These are phyloP conservation scores for Eospalax fontanierii DNA, from an alignment of 2,797 vertebrate species.

Conservation along the genomic window DNA sequence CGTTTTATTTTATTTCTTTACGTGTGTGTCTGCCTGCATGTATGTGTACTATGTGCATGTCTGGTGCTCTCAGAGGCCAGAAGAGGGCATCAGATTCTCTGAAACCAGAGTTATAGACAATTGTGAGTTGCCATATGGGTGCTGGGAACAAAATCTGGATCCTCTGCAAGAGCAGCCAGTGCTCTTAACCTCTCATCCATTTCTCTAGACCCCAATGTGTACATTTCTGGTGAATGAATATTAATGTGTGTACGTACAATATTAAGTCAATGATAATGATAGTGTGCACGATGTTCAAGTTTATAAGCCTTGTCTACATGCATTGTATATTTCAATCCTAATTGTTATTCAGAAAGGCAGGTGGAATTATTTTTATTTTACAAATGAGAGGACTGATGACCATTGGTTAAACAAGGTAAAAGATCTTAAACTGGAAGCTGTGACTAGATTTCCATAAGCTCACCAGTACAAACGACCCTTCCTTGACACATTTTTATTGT, in stretches of 20 bases:
- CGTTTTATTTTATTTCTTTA: not conserved
- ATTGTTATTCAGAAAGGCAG: not conserved
- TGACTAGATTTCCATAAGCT: conserved; percentile 39
- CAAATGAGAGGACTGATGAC: conserved; percentile 23
- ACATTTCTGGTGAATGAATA: conserved; percentile 31
- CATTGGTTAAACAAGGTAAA: conserved; percentile 41
- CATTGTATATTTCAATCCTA: conserved; percentile 11
- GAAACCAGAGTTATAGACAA: too few relatives aligned
- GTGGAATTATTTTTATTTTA: conserved; percentile 51
- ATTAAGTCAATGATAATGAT: conserved; percentile 34
- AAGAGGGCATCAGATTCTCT: too few relatives aligned
- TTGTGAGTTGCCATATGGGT: too few relatives aligned
- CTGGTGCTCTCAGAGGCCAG: too few relatives aligned
- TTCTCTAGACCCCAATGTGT: not conserved
- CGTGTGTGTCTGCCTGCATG: not conserved
- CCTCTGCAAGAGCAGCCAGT: too few relatives aligned
- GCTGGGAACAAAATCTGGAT: too few relatives aligned
- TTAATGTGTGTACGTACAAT: not conserved
- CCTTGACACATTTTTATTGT: conserved; percentile 45
- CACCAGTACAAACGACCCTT: not conserved
- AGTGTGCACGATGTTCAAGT: not conserved
- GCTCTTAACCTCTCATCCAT: too few relatives aligned
- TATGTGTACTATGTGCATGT: too few relatives aligned
- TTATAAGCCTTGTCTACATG: not conserved
- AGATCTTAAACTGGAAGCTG: not conserved